Conservation (phyloP, 1,140 invertebrate genomes). For the Drosophila nikananu region DNA sequence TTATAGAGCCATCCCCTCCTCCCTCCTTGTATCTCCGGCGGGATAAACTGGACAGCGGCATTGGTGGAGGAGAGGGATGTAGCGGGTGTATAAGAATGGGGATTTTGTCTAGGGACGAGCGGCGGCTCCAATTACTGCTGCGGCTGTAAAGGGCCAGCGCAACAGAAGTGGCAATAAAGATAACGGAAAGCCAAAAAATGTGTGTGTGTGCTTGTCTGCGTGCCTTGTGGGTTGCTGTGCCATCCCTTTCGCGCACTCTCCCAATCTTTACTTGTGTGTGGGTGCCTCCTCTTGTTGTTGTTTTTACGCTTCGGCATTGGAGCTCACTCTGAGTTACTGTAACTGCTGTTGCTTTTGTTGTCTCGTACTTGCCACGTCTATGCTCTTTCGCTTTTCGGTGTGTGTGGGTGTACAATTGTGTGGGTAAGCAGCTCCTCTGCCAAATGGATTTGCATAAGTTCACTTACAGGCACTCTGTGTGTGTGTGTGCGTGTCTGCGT, state of each 20-base stretch:
- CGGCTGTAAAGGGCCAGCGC: constrained; percentile 55
- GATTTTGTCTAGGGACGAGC: constrained; percentile 32
- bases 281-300: constrained; percentile 41
- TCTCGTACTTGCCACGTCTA: constrained; percentile 49
- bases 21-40: background rate
- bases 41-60: constrained; percentile 21
- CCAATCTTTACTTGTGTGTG: constrained; percentile 11
- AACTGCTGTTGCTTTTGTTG: constrained; percentile 15
- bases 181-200: constrained; percentile 68
- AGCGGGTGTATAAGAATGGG: constrained; percentile 18
- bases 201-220: constrained; percentile 4
- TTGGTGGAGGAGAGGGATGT: background rate
- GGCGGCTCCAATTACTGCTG: constrained; percentile 54
- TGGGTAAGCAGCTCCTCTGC: constrained; percentile 43
- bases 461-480: constrained; percentile 34
- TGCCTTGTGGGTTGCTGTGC: constrained; percentile 5
- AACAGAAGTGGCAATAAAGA: constrained; percentile 71
- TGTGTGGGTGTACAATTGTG: constrained; percentile 20
- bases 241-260: constrained; percentile 26
- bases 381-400: constrained; percentile 29
- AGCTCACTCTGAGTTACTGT: constrained; percentile 30
- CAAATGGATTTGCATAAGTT: constrained; percentile 82
- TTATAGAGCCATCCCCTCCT: constrained; percentile 19
- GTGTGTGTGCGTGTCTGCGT: constrained; percentile 37
- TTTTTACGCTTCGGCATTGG: constrained; percentile 67